These are phyloP conservation scores for Seriola aureovittata DNA, from an alignment of 2,113 vertebrate species.

Conservation along the genomic window DNA sequence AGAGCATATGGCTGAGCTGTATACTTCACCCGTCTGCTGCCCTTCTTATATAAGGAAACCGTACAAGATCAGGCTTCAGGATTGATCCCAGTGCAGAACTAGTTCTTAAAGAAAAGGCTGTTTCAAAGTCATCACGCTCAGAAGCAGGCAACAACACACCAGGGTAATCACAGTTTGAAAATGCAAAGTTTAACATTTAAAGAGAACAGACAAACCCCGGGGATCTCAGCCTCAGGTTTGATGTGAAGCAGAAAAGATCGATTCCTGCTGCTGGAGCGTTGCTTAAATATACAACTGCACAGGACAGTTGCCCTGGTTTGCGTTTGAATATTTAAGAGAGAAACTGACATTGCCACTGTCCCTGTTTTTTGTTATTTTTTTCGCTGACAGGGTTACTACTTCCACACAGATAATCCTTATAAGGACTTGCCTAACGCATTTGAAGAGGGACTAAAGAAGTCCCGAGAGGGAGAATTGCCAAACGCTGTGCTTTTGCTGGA, in stretches of 20 bases:
- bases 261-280: constrained; percentile 61
- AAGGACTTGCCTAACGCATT: constrained; percentile 96
- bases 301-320: constrained; percentile 53
- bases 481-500: constrained; percentile 95
- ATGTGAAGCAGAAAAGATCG: constrained; percentile 64
- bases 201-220: constrained; percentile 62
- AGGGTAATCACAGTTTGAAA: constrained; percentile 68
- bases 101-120: constrained; percentile 45
- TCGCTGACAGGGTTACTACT: constrained; percentile 94
- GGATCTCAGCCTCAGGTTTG: constrained; percentile 54
- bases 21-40: constrained; percentile 14
- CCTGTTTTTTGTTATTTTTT: constrained; percentile 42
- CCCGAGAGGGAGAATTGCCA: constrained; percentile 94
- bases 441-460: constrained; percentile 94
- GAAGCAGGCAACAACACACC: constrained; percentile 54
- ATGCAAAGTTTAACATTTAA: constrained; percentile 81
- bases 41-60: constrained; percentile 34
- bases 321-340: constrained; percentile 38
- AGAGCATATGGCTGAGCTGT: constrained; percentile 17
- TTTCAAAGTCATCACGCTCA: constrained; percentile 67
- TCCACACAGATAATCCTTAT: constrained; percentile 98
- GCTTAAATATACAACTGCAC: constrained; percentile 49
- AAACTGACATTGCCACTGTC: constrained; percentile 61
- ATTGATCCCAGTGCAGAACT: constrained; percentile 53
- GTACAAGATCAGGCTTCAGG: constrained; percentile 38